Conservation (phyloP, 2,113 vertebrate genomes). For the Telmatochromis bifrenatus region DNA sequence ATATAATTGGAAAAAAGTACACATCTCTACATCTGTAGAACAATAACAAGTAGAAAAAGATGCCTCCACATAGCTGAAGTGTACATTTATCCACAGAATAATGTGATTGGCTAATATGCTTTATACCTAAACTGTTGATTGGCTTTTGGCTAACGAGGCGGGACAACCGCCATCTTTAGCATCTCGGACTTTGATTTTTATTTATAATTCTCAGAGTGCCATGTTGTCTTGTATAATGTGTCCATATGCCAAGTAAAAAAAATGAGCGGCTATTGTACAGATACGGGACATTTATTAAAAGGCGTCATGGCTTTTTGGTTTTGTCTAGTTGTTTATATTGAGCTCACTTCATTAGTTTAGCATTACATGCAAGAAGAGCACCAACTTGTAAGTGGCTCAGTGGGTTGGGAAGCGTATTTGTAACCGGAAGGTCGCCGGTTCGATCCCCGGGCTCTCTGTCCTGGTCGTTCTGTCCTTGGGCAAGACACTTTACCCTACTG, state of each 20-base stretch:
- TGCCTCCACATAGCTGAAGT: not conserved
- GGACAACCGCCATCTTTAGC: not conserved
- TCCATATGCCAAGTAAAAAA: not conserved
- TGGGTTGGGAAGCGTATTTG: rapidly evolving
- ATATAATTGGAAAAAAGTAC: not conserved
- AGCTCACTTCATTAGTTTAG: rapidly evolving
- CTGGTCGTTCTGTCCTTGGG: not conserved
- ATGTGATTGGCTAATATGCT: not conserved
- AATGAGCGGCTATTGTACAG: rapidly evolving
- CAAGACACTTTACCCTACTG: rapidly evolving
- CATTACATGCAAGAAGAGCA: not conserved
- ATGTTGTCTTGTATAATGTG: not conserved
- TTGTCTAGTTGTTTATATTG: not conserved
- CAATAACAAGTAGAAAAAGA: not conserved
- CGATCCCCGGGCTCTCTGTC: not conserved
- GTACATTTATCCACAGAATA: not conserved
- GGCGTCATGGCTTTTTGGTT: not conserved
- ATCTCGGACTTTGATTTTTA: not conserved
- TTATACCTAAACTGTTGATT: not conserved
- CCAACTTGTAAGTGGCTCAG: not conserved
- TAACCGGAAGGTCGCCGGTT: rapidly evolving
- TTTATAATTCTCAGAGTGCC: not conserved
- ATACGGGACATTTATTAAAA: not conserved
- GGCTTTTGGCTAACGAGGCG: rapidly evolving
- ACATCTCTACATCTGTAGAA: not conserved